Evolutionary conservation across 2,797 vertebrate genomes (phyloP).

Genomic region (Labeo calbasu): DNA sequence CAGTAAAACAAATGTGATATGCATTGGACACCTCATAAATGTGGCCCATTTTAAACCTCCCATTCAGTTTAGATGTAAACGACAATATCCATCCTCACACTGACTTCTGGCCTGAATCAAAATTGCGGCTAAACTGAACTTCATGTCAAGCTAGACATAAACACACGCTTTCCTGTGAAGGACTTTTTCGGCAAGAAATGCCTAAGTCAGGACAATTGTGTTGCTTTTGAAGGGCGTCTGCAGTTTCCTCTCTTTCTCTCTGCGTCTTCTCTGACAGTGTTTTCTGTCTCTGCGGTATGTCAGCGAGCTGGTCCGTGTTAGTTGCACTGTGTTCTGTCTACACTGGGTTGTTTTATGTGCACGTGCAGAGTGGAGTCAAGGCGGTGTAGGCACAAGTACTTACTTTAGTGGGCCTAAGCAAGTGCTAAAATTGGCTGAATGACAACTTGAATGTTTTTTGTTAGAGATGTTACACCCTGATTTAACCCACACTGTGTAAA

Average conservation of each 20-base stretch:
- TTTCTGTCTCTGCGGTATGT: slow-evolving; percentile 49
- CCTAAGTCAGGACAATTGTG: slow-evolving; percentile 46
- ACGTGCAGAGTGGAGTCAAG: slow-evolving; percentile 3
- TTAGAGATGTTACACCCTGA: slow-evolving; percentile 29
- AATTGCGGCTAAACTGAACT: slow-evolving; percentile 27
- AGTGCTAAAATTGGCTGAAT: slow-evolving; percentile 40
- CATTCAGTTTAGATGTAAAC: slow-evolving; percentile 11
- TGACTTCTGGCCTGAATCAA: slow-evolving; percentile 32
- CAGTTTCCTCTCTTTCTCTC: slow-evolving; percentile 35
- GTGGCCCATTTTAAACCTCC: slow-evolving; percentile 10
- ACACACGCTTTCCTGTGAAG: slow-evolving; percentile 33
- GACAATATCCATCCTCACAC: not conserved
- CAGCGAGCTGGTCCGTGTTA: slow-evolving; percentile 24
- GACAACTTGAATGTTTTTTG: slow-evolving; percentile 31
- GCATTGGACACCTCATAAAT: not conserved
- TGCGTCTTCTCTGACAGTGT: slow-evolving; percentile 33
- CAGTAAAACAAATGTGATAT: slow-evolving; percentile 30
- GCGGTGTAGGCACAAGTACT: slow-evolving; percentile 41
- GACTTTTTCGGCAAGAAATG: slow-evolving; percentile 24
- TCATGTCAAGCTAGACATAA: slow-evolving; percentile 50
- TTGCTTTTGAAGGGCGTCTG: slow-evolving; percentile 40
- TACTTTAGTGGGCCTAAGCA: slow-evolving; percentile 45
- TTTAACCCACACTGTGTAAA: slow-evolving; percentile 37
- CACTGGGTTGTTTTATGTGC: slow-evolving; percentile 17
- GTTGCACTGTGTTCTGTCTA: slow-evolving; percentile 46